Percentiles rank a stretch among this genome's conserved stretches.
phyloP scores from a whole-genome alignment of 2,113 vertebrate species.

The Vanacampus margaritifer region DNA sequence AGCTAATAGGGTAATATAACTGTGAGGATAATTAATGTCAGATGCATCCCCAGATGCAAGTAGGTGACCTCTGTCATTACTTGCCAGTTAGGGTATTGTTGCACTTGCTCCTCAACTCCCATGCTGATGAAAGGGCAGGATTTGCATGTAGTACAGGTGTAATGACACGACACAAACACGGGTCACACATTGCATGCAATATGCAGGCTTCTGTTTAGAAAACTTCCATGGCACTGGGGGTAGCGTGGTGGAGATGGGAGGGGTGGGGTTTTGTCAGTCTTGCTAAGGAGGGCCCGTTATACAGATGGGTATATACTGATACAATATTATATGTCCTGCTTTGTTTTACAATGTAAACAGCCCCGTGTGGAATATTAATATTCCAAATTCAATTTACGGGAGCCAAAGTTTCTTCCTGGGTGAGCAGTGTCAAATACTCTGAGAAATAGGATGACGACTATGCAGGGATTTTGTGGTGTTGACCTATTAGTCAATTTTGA shows the following conservation, averaged over 20 bases:
- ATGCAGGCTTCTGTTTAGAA: neutral
- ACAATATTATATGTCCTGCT: conserved; percentile 55
- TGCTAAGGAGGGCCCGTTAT: conserved; percentile 50
- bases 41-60: conserved; percentile 47
- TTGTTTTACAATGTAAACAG: conserved; percentile 35
- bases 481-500: too few relatives aligned
- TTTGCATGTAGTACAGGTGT: conserved; percentile 38
- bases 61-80: conserved; percentile 61
- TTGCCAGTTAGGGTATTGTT: conserved; percentile 22
- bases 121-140: conserved; percentile 42
- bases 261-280: conserved; percentile 27
- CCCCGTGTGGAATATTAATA: conserved; percentile 67
- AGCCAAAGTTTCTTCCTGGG: conserved; percentile 59
- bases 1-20: conserved; percentile 46
- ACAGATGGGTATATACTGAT: conserved; percentile 68
- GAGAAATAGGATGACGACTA: conserved; percentile 53
- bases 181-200: conserved; percentile 10
- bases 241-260: conserved; percentile 7
- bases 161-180: conserved; percentile 20
- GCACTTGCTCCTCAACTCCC: conserved; percentile 22
- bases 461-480: conserved; percentile 35
- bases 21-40: conserved; percentile 36
- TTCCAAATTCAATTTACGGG: conserved; percentile 66
- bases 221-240: conserved; percentile 1
- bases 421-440: conserved; percentile 63